Evolutionary conservation across 2,888 invertebrate genomes (phyloP), one percentile per base, ranked within the genome.

Genomic region (Perizoma affinitatum): DNA sequence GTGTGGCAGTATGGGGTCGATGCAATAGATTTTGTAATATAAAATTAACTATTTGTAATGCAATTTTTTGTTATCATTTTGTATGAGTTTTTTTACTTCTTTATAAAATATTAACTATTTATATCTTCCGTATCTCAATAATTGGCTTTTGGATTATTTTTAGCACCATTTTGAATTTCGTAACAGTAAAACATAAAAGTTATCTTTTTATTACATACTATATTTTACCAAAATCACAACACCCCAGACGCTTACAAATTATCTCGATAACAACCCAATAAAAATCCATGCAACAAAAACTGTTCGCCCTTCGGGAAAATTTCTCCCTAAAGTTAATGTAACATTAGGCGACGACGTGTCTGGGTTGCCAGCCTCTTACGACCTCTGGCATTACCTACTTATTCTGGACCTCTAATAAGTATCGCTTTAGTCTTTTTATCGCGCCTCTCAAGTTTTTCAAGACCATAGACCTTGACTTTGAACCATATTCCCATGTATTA

Each of bases 291-390:
- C 62, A 62, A 45, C 52, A 44, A 45, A 58, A 55, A 54, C 54
- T 54, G 57, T 54, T 45, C 54, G 51, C 54, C 57, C 70, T 68
- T 54, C 54, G 65, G 60, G 61, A 54, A 62, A 65, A 60, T 53
- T 63, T 69, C 71, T 62, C 69, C 70, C 67, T 68, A 69, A 73
- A 73, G 66, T 76, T 78, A 80, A 80, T 78, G 76, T 69, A 67
- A 70, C 74, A 72, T 77, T 74, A 72, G 80, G 80, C 80, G 78
- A 65, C 79, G 70, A 70, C 69, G 70, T 70, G 81, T 80, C 80
- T 78, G 68, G 69, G 64, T 58, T 70, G 66, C 65, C 59, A 60
- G 57, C 62, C 54, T 42, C 41, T 52, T 48, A 56, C 69, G 70
- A 72, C 72, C 68, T 77, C 70, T 73, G 65, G 11, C 11, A 44